Evolutionary conservation across 1,140 invertebrate species (phyloP), one percentile per base, ranked within the genome.

Genomic region (Neodiprion fabricii): DNA sequence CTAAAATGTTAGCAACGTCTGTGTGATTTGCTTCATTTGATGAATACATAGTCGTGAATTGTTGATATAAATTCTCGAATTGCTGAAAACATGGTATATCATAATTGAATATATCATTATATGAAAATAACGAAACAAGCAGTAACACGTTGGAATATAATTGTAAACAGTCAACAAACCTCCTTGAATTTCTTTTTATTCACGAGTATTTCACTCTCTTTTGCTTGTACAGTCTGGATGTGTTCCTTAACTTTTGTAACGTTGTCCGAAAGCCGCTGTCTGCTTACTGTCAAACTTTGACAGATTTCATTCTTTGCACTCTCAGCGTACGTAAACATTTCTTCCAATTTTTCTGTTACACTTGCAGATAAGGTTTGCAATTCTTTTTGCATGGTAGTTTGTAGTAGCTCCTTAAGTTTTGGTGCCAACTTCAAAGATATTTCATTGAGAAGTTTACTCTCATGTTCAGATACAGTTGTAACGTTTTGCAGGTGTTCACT

Each of bases 361-460:
- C 81, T 73, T 9, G 80, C 70, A 17, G 81, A 80, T 7, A 86
- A 53, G 10, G 11, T 49, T 21, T 74, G 76, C 14, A 89, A 76
- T 75, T 85, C 85, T 50, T 83, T 78, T 2, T 79, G 74, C 40
- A 87, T 79, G 74, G 82, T 81, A 65, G 77, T 83, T 23, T 85
- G 67, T 23, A 86, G 76, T 7, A 83, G 72, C 70, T 80, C 49
- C 5, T 79, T 71, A 53, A 87, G 81, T 75, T 81, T 82, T 11
- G 80, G 67, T n/a, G 81, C 78, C 10, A 87, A 71, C 74, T 73
- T 79, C 10, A 67, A 5, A 14, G 79, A 81, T 50, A 81, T 73
- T 21, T 76, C 72, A 67, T 76, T 72, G 4, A 87, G 73, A 9
- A 73, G 69, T 69, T 80, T 67, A 3, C 74, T 72, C 75, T 86